These are phyloP conservation scores for Melikaiella ostensackeni DNA, from an alignment of 2,888 invertebrate genomes.

Conservation along the genomic window DNA sequence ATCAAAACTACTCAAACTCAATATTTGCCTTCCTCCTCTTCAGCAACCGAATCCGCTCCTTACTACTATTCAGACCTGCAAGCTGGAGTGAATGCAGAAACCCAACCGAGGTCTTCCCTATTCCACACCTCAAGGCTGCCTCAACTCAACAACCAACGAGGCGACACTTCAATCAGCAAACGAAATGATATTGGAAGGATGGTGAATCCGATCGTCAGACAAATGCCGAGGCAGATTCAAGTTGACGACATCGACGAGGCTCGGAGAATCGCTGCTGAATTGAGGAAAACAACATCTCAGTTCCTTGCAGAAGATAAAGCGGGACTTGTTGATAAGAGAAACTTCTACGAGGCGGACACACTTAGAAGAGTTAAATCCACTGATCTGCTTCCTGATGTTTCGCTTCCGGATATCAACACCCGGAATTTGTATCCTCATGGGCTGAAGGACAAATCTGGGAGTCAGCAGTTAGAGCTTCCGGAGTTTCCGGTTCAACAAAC, in stretches of 20 bases:
- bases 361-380: slow-evolving; percentile 78
- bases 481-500: slow-evolving; percentile 53
- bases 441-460: slow-evolving; percentile 71
- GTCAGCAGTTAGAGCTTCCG: slow-evolving; percentile 50
- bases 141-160: slow-evolving; percentile 86
- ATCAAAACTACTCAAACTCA: slow-evolving; percentile 50
- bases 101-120: slow-evolving; percentile 39
- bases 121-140: slow-evolving; percentile 66
- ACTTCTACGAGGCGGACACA: slow-evolving; percentile 85
- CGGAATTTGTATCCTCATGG: slow-evolving; percentile 76
- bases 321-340: slow-evolving; percentile 82
- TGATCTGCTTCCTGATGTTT: slow-evolving; percentile 69
- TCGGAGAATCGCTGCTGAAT: slow-evolving; percentile 71
- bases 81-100: slow-evolving; percentile 54
- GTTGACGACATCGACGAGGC: slow-evolving; percentile 72
- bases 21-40: slow-evolving; percentile 39
- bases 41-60: slow-evolving; percentile 83
- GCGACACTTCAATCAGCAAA: slow-evolving; percentile 79
- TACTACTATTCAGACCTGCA: slow-evolving; percentile 91
- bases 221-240: slow-evolving; percentile 68
- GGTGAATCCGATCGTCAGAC: slow-evolving; percentile 82
- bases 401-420: slow-evolving; percentile 64
- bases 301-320: slow-evolving; percentile 71
- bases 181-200: slow-evolving; percentile 84
- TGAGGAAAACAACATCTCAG: slow-evolving; percentile 72